Percentiles rank a stretch among this genome's conserved stretches.
Conservation (phyloP, 2,888 invertebrate genomes). For the Pachliopta kotzebuea region DNA sequence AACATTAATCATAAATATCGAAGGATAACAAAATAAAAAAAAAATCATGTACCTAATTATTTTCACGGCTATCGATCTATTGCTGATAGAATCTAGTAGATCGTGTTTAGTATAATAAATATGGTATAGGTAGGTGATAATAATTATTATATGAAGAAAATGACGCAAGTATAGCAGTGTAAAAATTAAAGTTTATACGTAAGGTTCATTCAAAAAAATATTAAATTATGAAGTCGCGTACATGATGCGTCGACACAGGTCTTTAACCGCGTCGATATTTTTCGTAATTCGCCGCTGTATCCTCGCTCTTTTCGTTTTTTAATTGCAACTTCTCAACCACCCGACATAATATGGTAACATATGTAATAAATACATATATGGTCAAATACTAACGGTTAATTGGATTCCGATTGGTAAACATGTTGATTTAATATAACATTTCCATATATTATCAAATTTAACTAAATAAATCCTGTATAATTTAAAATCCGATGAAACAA, state of each 20-base stretch:
- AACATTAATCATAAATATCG: too few relatives aligned
- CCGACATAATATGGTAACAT: conserved; percentile 70
- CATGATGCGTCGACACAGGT: conserved; percentile 74
- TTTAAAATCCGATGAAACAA: too few relatives aligned
- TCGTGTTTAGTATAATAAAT: neutral
- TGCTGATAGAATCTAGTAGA: neutral
- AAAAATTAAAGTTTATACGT: neutral
- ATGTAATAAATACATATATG: conserved; percentile 63
- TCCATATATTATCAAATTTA: too few relatives aligned
- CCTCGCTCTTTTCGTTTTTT: conserved; percentile 77
- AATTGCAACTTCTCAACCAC: conserved; percentile 75
- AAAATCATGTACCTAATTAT: neutral
- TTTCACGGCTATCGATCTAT: neutral
- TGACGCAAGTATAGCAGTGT: neutral
- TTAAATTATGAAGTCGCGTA: conserved; percentile 62
- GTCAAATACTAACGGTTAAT: conserved; percentile 40
- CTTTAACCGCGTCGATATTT: conserved; percentile 78
- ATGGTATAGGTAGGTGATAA: neutral
- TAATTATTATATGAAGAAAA: too few relatives aligned
- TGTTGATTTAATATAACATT: conserved; percentile 34
- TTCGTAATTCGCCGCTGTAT: conserved; percentile 76
- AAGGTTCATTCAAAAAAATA: conserved; percentile 51
- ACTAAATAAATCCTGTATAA: too few relatives aligned
- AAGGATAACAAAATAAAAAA: neutral
- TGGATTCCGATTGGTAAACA: conserved; percentile 64